phyloP scores from a whole-genome alignment of 2,113 vertebrate genomes.

The Uropsilus gracilis region DNA sequence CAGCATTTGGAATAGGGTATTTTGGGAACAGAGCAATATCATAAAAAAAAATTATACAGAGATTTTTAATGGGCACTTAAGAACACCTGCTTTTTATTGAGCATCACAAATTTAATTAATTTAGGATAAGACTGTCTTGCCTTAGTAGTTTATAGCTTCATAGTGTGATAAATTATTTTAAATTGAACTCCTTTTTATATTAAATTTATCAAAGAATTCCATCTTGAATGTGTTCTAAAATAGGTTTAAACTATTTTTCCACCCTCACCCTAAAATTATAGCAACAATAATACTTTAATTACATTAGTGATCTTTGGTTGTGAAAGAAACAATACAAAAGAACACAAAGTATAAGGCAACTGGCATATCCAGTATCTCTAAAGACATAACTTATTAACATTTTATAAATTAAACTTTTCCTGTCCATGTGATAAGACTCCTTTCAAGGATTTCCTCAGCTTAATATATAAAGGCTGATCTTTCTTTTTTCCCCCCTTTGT shows the following conservation, averaged over 20 bases:
- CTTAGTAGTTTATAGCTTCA: constrained; percentile 64
- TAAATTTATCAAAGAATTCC: constrained; percentile 42
- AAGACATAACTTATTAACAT: neutral
- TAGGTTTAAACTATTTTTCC: neutral
- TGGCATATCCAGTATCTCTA: neutral
- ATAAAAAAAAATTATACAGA: constrained; percentile 59
- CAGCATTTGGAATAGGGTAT: constrained; percentile 29
- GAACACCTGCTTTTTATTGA: constrained; percentile 71
- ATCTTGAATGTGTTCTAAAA: constrained; percentile 50
- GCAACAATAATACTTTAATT: constrained; percentile 25
- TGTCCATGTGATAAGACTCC: neutral
- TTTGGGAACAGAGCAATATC: constrained; percentile 45
- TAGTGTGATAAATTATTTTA: constrained; percentile 34
- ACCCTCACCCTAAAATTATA: neutral
- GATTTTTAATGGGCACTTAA: constrained; percentile 60
- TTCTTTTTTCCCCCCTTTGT: neutral
- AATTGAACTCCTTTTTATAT: constrained; percentile 3
- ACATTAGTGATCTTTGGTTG: neutral
- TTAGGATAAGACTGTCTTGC: constrained; percentile 38
- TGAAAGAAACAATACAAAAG: neutral
- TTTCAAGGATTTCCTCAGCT: constrained; percentile 24
- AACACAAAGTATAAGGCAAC: neutral
- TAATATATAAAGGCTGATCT: neutral
- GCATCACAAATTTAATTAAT: constrained; percentile 74
- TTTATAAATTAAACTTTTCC: neutral